These are phyloP conservation scores for Chaitophorus viminalis DNA, from an alignment of 2,888 invertebrate genomes.

Conservation along the genomic window DNA sequence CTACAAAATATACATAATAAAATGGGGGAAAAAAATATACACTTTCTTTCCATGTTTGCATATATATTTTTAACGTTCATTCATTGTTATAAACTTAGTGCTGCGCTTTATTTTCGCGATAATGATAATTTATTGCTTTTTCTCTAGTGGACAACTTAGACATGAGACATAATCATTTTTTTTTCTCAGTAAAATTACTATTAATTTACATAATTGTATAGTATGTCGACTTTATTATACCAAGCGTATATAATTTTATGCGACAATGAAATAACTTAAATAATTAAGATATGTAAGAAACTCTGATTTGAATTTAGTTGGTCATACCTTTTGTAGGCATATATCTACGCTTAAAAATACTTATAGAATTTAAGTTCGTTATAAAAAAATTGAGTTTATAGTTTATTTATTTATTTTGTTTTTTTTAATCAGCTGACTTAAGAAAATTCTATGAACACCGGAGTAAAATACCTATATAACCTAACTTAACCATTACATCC, in stretches of 20 bases:
- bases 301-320: constrained; percentile 31
- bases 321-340: not conserved
- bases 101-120: constrained; percentile 26
- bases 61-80: constrained; percentile 10
- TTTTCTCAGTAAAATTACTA: constrained; percentile 32
- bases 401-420: not conserved
- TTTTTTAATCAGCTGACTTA: not conserved
- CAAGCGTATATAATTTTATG: constrained; percentile 29
- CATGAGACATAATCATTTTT: constrained; percentile 49
- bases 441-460: not conserved
- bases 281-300: constrained; percentile 27
- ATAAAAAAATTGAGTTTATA: constrained; percentile 3
- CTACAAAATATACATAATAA: not conserved
- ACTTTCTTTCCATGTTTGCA: constrained; percentile 23
- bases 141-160: constrained; percentile 40
- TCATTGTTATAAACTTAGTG: constrained; percentile 29
- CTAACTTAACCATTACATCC: not conserved
- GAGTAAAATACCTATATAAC: not conserved
- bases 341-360: not conserved
- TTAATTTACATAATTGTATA: constrained; percentile 51
- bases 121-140: constrained; percentile 50
- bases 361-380: not conserved
- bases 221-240: constrained; percentile 35
- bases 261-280: constrained; percentile 34
- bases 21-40: not conserved